A percentile compares a stretch with the other conserved stretches of the same genome.
phyloP scores from a whole-genome alignment of 1,140 invertebrate species.

The Chironomus tepperi region DNA sequence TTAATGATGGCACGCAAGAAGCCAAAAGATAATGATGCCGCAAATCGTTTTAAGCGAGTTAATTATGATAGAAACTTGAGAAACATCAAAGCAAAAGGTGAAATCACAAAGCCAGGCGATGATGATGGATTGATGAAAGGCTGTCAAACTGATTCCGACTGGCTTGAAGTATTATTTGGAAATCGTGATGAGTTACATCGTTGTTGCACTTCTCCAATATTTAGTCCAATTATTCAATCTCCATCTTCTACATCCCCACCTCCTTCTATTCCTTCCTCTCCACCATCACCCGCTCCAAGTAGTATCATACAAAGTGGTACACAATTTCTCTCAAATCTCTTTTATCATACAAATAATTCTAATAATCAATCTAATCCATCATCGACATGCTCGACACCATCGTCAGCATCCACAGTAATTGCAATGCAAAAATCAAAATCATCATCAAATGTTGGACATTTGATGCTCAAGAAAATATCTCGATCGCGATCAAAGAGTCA shows the following conservation, averaged over 20 bases:
- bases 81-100: constrained; percentile 71
- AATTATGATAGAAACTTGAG: constrained; percentile 78
- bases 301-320: constrained; percentile 42
- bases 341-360: constrained; percentile 44
- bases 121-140: constrained; percentile 62
- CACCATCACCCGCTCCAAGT: constrained; percentile 38
- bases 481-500: constrained; percentile 70
- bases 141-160: constrained; percentile 63
- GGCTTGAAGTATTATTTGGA: constrained; percentile 46
- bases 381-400: neutral
- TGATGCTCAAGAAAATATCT: constrained; percentile 75
- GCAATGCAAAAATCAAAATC: constrained; percentile 80
- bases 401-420: neutral
- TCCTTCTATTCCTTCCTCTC: constrained; percentile 39
- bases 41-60: constrained; percentile 73
- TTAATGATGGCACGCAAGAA: constrained; percentile 77
- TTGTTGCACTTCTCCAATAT: constrained; percentile 18
- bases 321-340: constrained; percentile 54
- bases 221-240: neutral
- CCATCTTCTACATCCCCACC: constrained; percentile 25
- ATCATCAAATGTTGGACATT: constrained; percentile 73
- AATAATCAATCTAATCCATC: constrained; percentile 1
- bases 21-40: constrained; percentile 68
- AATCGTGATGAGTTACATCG: constrained; percentile 24
- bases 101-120: constrained; percentile 61